A percentile compares a stretch with the other conserved stretches of the same genome.
These are phyloP conservation scores for Mesoclemmys tuberculata DNA, from an alignment of 2,113 vertebrate species.

Conservation along the genomic window DNA sequence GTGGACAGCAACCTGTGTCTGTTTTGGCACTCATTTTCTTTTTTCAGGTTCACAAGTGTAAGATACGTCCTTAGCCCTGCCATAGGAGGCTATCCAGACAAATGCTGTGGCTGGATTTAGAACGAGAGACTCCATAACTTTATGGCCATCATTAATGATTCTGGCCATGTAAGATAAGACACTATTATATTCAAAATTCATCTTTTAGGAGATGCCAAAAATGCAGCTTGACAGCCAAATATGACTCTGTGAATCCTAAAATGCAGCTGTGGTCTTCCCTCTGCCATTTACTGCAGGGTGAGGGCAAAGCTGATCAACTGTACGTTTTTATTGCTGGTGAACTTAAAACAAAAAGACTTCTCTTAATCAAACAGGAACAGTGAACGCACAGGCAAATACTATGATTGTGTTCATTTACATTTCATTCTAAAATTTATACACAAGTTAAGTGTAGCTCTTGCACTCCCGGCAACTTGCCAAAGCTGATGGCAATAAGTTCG, in stretches of 20 bases:
- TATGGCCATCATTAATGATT: background rate
- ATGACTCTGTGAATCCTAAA: background rate
- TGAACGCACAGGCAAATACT: background rate
- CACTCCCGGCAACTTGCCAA: background rate
- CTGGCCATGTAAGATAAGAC: background rate
- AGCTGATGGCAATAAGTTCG: background rate
- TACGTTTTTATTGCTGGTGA: constrained; percentile 77
- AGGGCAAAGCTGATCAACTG: background rate
- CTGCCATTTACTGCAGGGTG: background rate
- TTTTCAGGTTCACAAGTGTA: constrained; percentile 51
- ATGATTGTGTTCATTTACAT: constrained; percentile 11
- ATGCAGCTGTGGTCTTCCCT: background rate
- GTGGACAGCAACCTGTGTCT: background rate
- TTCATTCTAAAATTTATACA: background rate
- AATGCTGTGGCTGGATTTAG: background rate
- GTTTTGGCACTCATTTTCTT: constrained; percentile 68
- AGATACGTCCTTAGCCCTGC: constrained; percentile 24
- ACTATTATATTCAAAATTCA: background rate
- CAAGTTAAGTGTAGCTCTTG: background rate
- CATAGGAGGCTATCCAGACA: constrained; percentile 28
- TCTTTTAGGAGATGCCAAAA: background rate
- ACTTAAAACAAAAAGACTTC: constrained; percentile 5
- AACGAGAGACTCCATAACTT: background rate
- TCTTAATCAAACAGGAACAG: constrained; percentile 4
- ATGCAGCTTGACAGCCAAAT: background rate